Evolutionary conservation across 2,113 vertebrate genomes (phyloP).

Genomic region (Rissa tridactyla): DNA sequence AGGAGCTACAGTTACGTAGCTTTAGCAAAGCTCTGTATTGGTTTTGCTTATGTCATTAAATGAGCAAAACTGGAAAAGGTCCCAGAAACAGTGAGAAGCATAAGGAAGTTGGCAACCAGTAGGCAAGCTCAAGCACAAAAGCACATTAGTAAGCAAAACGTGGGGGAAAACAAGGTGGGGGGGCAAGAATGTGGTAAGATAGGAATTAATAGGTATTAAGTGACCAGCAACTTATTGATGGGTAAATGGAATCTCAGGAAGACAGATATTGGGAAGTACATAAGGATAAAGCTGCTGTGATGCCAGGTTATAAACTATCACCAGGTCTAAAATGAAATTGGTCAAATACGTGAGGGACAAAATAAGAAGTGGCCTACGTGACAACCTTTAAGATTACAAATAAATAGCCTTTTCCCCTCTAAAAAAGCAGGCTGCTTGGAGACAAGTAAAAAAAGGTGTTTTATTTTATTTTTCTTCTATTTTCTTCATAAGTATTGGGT

Average conservation of each 20-base stretch:
- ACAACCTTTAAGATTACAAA: background rate
- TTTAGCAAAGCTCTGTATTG: conserved; percentile 11
- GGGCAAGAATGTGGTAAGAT: background rate
- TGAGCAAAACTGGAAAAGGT: conserved; percentile 52
- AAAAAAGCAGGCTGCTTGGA: background rate
- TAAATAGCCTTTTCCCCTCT: background rate
- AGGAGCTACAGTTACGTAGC: background rate
- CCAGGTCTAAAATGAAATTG: background rate
- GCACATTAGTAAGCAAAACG: background rate
- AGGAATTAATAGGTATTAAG: background rate
- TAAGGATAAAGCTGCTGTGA: background rate
- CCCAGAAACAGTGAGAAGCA: conserved; percentile 45
- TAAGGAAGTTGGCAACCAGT: conserved; percentile 17
- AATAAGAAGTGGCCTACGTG: background rate
- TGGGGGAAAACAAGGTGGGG: background rate
- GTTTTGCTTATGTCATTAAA: conserved; percentile 40
- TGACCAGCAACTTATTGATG: background rate
- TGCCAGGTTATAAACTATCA: background rate
- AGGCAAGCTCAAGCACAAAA: background rate
- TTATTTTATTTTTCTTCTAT: background rate
- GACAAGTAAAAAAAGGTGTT: background rate
- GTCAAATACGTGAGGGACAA: background rate
- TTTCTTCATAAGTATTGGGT: background rate
- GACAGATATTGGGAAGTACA: background rate
- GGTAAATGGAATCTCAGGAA: background rate